phyloP scores from a whole-genome alignment of 2,888 invertebrate genomes.

The Hirtodrosophila cameraria region DNA sequence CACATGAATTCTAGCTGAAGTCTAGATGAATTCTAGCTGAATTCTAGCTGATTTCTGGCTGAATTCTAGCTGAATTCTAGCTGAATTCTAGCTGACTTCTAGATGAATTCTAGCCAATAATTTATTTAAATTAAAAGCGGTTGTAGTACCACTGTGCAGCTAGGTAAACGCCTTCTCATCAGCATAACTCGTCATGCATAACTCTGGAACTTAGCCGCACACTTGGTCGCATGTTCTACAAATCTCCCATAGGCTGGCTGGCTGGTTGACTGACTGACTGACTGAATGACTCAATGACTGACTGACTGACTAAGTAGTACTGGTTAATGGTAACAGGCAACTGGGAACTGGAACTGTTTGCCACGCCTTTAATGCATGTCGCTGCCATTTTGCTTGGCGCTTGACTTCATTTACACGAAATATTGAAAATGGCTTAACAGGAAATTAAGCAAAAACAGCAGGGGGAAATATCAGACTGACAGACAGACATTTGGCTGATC shows the following conservation, averaged over 20 bases:
- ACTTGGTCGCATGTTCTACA: conserved; percentile 46
- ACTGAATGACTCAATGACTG: conserved; percentile 37
- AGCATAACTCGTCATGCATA: conserved; percentile 73
- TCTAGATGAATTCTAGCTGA: too few species aligned
- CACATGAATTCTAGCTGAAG: too few species aligned
- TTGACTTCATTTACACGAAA: conserved; percentile 55
- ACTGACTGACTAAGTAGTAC: conserved; percentile 36
- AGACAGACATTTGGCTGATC: conserved; percentile 31
- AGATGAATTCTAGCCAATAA: too few species aligned
- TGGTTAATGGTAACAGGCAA: conserved; percentile 15
- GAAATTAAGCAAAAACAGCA: conserved; percentile 75
- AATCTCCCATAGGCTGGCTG: conserved; percentile 47
- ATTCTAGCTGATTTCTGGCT: too few species aligned
- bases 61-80: too few species aligned
- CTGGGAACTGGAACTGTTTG: conserved; percentile 47
- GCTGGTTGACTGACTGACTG: conserved; percentile 7
- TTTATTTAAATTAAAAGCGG: too few species aligned
- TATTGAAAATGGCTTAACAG: conserved; percentile 74
- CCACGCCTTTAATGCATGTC: conserved; percentile 50
- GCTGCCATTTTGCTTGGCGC: conserved; percentile 51
- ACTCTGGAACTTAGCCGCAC: conserved; percentile 50
- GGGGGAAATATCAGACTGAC: conserved; percentile 16
- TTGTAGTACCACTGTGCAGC: conserved; percentile 58
- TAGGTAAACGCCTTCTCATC: conserved; percentile 67
- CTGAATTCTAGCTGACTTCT: too few species aligned